These are phyloP conservation scores for Calcarius ornatus DNA, from an alignment of 2,113 vertebrate species.

Conservation along the genomic window DNA sequence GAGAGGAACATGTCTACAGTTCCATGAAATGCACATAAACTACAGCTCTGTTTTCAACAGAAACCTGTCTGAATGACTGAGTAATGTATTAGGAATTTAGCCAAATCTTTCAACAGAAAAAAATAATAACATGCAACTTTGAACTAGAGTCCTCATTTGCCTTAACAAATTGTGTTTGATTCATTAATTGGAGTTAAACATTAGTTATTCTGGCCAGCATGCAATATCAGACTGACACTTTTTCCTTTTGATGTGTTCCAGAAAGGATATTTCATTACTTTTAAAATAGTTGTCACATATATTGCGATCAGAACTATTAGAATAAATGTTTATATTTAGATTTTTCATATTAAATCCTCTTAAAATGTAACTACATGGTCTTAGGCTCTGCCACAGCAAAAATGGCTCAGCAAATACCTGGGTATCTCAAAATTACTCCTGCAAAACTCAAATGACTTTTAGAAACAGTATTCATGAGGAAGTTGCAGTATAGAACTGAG, in stretches of 20 bases:
- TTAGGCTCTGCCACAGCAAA: neutral
- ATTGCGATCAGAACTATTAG: neutral
- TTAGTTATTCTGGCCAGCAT: neutral
- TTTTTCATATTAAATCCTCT: neutral
- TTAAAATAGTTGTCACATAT: neutral
- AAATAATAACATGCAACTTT: neutral
- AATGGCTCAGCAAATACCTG: neutral
- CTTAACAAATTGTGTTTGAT: neutral
- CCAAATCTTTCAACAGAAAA: neutral
- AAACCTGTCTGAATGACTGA: neutral
- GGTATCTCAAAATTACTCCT: neutral
- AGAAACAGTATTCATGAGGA: neutral
- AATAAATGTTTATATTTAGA: neutral
- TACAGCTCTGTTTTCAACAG: neutral
- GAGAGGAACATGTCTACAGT: neutral
- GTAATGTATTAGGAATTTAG: neutral
- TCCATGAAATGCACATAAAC: neutral
- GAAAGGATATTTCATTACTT: neutral
- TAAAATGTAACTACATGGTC: neutral
- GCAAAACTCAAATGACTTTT: neutral
- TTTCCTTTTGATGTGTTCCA: neutral
- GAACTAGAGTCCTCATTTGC: neutral
- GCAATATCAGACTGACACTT: neutral
- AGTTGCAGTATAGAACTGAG: neutral
- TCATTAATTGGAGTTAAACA: neutral